Evolutionary conservation across 2,888 invertebrate species (phyloP).

Genomic region (Epistrophella euchroma): DNA sequence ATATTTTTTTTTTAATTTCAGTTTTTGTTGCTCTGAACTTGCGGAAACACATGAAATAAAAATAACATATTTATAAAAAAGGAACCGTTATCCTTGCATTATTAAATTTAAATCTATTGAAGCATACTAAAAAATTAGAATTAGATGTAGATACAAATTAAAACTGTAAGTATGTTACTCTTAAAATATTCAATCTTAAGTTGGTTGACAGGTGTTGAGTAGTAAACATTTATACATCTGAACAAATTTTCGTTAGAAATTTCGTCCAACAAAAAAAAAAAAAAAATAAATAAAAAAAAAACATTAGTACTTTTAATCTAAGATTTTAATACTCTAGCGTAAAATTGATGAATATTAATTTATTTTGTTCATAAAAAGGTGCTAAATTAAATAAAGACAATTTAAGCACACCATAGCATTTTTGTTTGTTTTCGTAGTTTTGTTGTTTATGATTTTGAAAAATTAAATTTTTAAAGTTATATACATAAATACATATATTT

Average conservation of each 20-base stretch:
- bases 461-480: slow-evolving; percentile 26
- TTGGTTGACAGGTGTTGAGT: slow-evolving; percentile 24
- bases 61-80: slow-evolving; percentile 28
- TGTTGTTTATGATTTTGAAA: slow-evolving; percentile 54
- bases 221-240: slow-evolving; percentile 18
- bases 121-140: slow-evolving; percentile 54
- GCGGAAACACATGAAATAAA: slow-evolving; percentile 31
- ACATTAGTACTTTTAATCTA: slow-evolving; percentile 5
- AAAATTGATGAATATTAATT: slow-evolving; percentile 41
- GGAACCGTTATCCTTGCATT: slow-evolving; percentile 76
- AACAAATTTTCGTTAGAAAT: slow-evolving; percentile 62
- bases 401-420: slow-evolving; percentile 49
- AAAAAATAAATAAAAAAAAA: neutral
- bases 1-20: slow-evolving; percentile 6
- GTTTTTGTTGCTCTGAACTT: slow-evolving; percentile 22
- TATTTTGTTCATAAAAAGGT: slow-evolving; percentile 64
- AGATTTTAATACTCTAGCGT: slow-evolving; percentile 32
- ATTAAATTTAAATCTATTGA: slow-evolving; percentile 67
- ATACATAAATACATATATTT: slow-evolving; percentile 20
- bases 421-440: slow-evolving; percentile 37
- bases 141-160: slow-evolving; percentile 58
- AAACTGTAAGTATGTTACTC: slow-evolving; percentile 65
- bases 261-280: slow-evolving; percentile 66
- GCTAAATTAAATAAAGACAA: slow-evolving; percentile 66
- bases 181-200: slow-evolving; percentile 34